These are phyloP conservation scores for Smittia sp. DNA, from an alignment of 2,888 invertebrate genomes.

Conservation along the genomic window DNA sequence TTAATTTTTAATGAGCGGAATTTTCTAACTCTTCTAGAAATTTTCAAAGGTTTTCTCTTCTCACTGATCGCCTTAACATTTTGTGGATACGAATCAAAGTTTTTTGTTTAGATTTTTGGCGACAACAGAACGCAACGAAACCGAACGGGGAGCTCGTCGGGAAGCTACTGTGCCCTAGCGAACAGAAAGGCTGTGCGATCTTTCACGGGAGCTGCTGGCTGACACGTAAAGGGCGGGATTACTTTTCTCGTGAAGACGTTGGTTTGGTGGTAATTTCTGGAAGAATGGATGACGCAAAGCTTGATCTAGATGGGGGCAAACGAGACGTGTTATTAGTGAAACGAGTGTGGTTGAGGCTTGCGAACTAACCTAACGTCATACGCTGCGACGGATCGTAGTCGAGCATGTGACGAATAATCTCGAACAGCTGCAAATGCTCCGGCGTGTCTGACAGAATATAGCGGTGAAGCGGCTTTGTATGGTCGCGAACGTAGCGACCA, in stretches of 20 bases:
- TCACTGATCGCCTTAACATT: too few species aligned
- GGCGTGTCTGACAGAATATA: slow-evolving; percentile 83
- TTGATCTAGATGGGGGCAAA: slow-evolving; percentile 56
- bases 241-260: slow-evolving; percentile 62
- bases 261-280: slow-evolving; percentile 75
- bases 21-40: too few species aligned
- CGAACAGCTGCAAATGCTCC: slow-evolving; percentile 91
- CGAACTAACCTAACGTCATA: slow-evolving; percentile 66
- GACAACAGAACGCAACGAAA: too few species aligned
- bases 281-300: slow-evolving; percentile 93
- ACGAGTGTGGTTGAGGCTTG: neutral
- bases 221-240: slow-evolving; percentile 44
- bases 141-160: too few species aligned
- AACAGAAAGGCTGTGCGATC: slow-evolving; percentile 54
- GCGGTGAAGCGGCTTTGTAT: slow-evolving; percentile 95
- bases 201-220: slow-evolving; percentile 57
- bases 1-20: too few species aligned
- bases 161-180: neutral
- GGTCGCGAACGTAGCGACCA: slow-evolving; percentile 95
- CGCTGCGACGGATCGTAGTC: slow-evolving; percentile 94
- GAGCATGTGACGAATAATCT: slow-evolving; percentile 91
- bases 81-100: too few species aligned
- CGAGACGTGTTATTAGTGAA: neutral
- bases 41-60: too few species aligned
- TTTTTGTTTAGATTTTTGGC: too few species aligned